A percentile compares a stretch with the other conserved stretches of the same genome.
Conservation (phyloP, 2,113 vertebrate genomes). For the Chaetops frenatus region DNA sequence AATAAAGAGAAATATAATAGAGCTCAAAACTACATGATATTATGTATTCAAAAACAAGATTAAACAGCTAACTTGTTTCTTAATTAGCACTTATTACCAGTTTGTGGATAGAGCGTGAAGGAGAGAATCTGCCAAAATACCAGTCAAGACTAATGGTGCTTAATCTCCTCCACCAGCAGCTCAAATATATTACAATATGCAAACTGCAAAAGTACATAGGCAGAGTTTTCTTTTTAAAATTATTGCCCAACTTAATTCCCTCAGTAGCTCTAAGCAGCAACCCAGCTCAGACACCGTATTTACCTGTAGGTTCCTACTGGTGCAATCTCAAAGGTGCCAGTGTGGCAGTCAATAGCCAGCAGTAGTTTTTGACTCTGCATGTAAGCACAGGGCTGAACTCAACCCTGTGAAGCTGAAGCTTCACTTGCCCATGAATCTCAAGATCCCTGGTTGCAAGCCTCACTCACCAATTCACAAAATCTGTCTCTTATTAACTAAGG, state of each 20-base stretch:
- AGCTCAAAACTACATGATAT: neutral
- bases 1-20: neutral
- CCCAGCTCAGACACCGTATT: neutral
- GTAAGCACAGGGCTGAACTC: neutral
- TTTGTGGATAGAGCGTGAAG: neutral
- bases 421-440: neutral
- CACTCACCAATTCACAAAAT: neutral
- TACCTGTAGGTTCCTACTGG: rapidly evolving
- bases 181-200: neutral
- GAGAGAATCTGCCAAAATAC: neutral
- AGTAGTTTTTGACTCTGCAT: neutral
- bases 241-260: neutral
- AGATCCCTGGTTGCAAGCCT: neutral
- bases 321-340: neutral
- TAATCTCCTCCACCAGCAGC: neutral
- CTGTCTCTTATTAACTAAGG: neutral
- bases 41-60: neutral
- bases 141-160: neutral
- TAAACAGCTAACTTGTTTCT: neutral
- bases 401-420: neutral
- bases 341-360: rapidly evolving
- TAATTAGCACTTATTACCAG: neutral
- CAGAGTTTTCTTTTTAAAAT: neutral
- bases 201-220: neutral
- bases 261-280: neutral